These are phyloP conservation scores for Dipodomys ordii DNA, from an alignment of 2,113 vertebrate species.

Conservation along the genomic window DNA sequence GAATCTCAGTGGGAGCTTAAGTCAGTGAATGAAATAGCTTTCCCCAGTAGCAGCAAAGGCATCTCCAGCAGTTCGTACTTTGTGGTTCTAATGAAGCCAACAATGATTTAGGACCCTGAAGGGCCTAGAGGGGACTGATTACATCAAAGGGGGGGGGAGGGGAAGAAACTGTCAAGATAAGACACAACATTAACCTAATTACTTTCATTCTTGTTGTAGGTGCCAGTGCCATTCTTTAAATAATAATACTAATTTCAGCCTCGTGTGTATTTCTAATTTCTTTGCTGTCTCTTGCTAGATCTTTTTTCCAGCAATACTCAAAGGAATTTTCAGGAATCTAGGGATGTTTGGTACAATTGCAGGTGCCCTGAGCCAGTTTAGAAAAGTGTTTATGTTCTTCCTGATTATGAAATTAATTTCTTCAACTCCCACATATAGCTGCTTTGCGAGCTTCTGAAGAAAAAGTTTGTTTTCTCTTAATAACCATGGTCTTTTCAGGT, in stretches of 20 bases:
- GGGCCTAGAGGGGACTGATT: constrained; percentile 47
- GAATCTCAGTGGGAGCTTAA: neutral
- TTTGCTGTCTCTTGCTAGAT: neutral
- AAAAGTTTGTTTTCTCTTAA: neutral
- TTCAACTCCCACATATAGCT: neutral
- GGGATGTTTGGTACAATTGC: neutral
- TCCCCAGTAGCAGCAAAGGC: neutral
- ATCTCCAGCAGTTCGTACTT: constrained; percentile 9
- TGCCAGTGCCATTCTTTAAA: constrained; percentile 6
- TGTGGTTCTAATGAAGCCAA: constrained; percentile 22
- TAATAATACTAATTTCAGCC: constrained; percentile 51
- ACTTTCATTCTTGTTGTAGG: constrained; percentile 8
- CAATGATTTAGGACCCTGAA: constrained; percentile 9
- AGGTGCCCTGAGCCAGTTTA: neutral
- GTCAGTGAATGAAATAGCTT: constrained; percentile 17
- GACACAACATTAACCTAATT: constrained; percentile 49
- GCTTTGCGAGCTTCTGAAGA: constrained; percentile 14
- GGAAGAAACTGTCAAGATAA: constrained; percentile 43
- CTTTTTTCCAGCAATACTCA: neutral
- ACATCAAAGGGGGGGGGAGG: neutral
- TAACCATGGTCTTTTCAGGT: neutral
- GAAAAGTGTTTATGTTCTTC: neutral
- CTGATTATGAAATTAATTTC: neutral
- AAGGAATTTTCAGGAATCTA: neutral
- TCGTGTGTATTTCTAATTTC: constrained; percentile 22